A percentile compares a stretch with the other conserved stretches of the same genome.
phyloP scores from a whole-genome alignment of 2,113 vertebrate genomes.

The Peromyscus californicus region DNA sequence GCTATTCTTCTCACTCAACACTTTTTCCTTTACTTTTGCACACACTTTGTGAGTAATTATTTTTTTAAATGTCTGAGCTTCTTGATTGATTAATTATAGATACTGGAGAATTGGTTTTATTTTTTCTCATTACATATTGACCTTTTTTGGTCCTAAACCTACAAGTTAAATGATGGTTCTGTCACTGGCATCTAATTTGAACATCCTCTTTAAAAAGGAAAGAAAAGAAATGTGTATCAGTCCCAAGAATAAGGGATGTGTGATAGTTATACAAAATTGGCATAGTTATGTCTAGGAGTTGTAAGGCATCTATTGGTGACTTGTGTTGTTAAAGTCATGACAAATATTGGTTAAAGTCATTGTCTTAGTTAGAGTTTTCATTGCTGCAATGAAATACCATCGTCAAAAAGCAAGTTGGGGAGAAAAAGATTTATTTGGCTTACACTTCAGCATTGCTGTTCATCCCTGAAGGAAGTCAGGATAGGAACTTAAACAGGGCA shows the following conservation, averaged over 20 bases:
- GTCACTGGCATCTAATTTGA: neutral
- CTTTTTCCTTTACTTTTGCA: conserved; percentile 24
- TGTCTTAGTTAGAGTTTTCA: neutral
- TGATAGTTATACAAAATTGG: conserved; percentile 16
- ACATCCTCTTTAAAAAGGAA: neutral
- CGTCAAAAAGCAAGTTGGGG: too few species aligned
- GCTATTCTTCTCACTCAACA: conserved; percentile 22
- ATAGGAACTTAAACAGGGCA: neutral
- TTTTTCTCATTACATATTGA: conserved; percentile 4
- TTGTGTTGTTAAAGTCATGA: conserved; percentile 39
- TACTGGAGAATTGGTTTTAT: conserved; percentile 25
- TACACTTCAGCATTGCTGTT: too few species aligned
- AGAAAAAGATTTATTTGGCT: too few species aligned
- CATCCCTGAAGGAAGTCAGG: too few species aligned
- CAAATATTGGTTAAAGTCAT: conserved; percentile 4
- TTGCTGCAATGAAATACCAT: neutral
- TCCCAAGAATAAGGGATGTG: conserved; percentile 1
- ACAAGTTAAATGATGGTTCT: conserved; percentile 39
- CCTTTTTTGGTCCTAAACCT: neutral
- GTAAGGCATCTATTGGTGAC: conserved; percentile 12
- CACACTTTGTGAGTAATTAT: neutral
- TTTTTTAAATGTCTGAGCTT: neutral
- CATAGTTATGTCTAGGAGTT: conserved; percentile 27
- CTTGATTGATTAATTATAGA: conserved; percentile 38
- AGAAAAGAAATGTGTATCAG: conserved; percentile 44